phyloP scores from a whole-genome alignment of 2,888 invertebrate species.

The Liposcelis brunnea region DNA sequence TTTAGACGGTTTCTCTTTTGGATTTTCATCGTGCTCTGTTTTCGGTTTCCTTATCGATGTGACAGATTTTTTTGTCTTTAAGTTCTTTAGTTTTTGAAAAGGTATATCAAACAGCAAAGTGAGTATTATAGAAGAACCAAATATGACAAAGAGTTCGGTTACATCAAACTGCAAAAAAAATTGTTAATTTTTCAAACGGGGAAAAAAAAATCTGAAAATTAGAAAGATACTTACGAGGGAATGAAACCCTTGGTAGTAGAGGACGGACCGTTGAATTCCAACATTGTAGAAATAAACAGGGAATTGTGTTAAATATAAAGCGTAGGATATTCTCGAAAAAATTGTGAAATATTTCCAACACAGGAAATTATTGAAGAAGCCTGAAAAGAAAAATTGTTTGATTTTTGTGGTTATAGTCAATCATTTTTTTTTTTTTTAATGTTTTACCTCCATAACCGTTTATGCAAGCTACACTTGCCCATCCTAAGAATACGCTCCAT shows the following conservation, averaged over 20 bases:
- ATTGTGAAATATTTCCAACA: slow-evolving; percentile 36
- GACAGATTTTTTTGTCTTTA: too few relatives aligned
- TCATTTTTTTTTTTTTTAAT: background rate
- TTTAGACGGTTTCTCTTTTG: too few relatives aligned
- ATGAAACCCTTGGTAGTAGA: slow-evolving; percentile 29
- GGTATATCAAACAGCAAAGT: too few relatives aligned
- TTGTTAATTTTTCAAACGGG: too few relatives aligned
- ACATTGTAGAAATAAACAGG: slow-evolving; percentile 46
- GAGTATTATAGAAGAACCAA: too few relatives aligned
- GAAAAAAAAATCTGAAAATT: slow-evolving; percentile 12
- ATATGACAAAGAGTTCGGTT: too few relatives aligned
- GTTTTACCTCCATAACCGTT: slow-evolving; percentile 33
- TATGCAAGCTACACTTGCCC: slow-evolving; percentile 34
- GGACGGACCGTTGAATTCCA: slow-evolving; percentile 34
- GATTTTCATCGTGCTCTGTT: too few relatives aligned
- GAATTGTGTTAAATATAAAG: slow-evolving; percentile 42
- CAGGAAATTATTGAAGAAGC: slow-evolving; percentile 31
- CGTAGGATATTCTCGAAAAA: slow-evolving; percentile 41
- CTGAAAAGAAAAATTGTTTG: slow-evolving; percentile 20
- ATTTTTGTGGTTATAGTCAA: background rate
- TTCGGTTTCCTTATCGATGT: too few relatives aligned
- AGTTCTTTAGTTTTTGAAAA: too few relatives aligned
- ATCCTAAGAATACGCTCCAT: slow-evolving; percentile 36
- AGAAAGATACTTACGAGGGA: slow-evolving; percentile 30
- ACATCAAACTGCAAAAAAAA: slow-evolving; percentile 31